Conservation (phyloP, 1,140 invertebrate genomes). For the Melitaea cinxia region DNA sequence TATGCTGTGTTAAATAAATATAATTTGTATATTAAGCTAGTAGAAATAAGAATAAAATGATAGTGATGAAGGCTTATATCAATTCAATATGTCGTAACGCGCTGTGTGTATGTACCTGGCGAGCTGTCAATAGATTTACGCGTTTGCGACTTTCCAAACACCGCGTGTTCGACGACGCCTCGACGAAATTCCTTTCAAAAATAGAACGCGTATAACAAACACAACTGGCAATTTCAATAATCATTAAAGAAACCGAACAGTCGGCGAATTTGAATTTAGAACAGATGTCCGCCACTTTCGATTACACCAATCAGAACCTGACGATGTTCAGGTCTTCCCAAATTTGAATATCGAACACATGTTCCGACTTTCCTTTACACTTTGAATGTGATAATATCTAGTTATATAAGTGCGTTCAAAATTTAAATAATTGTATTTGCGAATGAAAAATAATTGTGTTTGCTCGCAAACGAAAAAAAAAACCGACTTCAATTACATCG, state of each 20-base stretch:
- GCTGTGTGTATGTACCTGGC: slow-evolving; percentile 10
- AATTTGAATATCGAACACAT: slow-evolving; percentile 71
- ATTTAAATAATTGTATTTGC: no score
- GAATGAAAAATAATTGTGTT: no score
- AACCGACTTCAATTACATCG: no score
- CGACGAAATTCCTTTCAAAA: slow-evolving; percentile 55
- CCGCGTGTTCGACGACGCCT: slow-evolving; percentile 15
- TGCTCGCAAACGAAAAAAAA: no score
- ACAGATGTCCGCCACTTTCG: slow-evolving; percentile 69
- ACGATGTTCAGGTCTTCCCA: slow-evolving; percentile 57
- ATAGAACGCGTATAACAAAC: slow-evolving; percentile 61
- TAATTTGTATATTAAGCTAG: no score
- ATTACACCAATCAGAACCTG: slow-evolving; percentile 59
- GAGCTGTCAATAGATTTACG: slow-evolving; percentile 31
- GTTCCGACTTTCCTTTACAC: slow-evolving; percentile 19
- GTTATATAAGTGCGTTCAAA: no score
- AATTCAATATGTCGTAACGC: background rate
- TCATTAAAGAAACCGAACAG: slow-evolving; percentile 73
- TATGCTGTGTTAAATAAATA: no score
- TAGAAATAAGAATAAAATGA: no score
- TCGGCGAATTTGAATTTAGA: slow-evolving; percentile 65
- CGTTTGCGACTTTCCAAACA: slow-evolving; percentile 24
- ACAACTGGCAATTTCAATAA: slow-evolving; percentile 74
- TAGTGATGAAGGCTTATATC: background rate
- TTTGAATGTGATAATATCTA: no score